Evolutionary conservation across 2,113 vertebrate genomes (phyloP).

Genomic region (Nerophis ophidion): DNA sequence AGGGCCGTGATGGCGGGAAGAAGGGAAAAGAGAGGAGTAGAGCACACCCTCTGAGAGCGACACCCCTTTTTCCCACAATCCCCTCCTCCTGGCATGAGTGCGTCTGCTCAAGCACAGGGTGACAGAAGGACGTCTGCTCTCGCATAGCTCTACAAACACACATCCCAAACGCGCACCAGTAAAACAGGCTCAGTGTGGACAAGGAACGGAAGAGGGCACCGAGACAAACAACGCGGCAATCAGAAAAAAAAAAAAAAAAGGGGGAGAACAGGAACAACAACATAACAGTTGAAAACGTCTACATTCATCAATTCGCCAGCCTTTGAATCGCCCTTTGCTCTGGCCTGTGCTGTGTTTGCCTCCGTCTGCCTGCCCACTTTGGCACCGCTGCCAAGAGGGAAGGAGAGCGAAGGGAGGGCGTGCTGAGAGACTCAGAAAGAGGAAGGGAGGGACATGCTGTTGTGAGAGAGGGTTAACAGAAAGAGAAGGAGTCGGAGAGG

Average conservation of each 20-base stretch:
- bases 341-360: constrained; percentile 62
- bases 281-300: constrained; percentile 40
- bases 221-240: constrained; percentile 1
- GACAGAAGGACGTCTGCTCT: constrained; percentile 63
- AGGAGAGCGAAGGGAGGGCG: constrained; percentile 49
- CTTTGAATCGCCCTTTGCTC: constrained; percentile 64
- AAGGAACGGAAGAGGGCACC: constrained; percentile 23
- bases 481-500: constrained; percentile 49
- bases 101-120: constrained; percentile 60
- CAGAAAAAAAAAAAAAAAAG: not conserved
- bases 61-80: constrained; percentile 69
- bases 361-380: constrained; percentile 67
- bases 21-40: constrained; percentile 67
- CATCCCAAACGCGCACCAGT: constrained; percentile 30
- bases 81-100: constrained; percentile 69
- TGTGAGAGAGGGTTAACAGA: constrained; percentile 44
- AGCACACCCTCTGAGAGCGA: constrained; percentile 67
- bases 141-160: constrained; percentile 42
- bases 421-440: constrained; percentile 52
- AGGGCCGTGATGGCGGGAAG: constrained; percentile 72
- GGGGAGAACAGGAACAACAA: constrained; percentile 21
- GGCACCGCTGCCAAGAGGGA: constrained; percentile 66
- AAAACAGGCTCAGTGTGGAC: constrained; percentile 32
- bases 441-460: constrained; percentile 65
- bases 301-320: constrained; percentile 53